Base-by-base conservation (phyloP, 2,888 invertebrate species). In the Chrysina gloriosa region DNA sequence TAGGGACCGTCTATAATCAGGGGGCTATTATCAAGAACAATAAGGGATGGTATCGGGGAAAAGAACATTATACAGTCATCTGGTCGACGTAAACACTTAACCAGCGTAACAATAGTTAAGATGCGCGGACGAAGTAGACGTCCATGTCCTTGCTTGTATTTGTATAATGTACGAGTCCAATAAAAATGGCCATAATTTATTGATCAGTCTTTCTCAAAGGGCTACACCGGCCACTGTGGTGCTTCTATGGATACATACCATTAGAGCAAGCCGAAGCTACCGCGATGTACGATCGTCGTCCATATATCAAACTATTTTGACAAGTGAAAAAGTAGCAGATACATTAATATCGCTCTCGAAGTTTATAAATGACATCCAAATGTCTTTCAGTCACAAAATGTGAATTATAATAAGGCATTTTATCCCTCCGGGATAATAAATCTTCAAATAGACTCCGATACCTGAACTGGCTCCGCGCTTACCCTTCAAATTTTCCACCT, bases 231-330 rank as follows among this genome's bases (percentile, higher is more conserved):
- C 36, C 72, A 74, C 75, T 69, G 77, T 75, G 74, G 72, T 74
- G 74, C 74, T 74, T 74, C 75, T 68, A 71, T 72, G 73, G 72
- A 77, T 76, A 76, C n/a, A 52, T 76, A 79, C 78, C 79, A 78
- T 79, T 78, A 78, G 77, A 77, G 76, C 75, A 75, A 73, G 75
- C 75, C 73, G 73, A 76, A 75, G 78, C 78, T 77, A 78, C 77
- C 71, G 78, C 77, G 76, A 77, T 77, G 16, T 52, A 77, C 77
- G 34, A 65, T 75, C 77, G 74, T 77, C 76, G 72, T 75, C 76
- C 52, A 79, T 79, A 78, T 78, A 79, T 79, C 79, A 79, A 75
- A 76, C 65, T 76, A 78, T 77, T 78, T 77, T 79, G 79, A 79
- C 79, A 77, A 77, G 75, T 78, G 77, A 78, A 78, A 77, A 76